Conservation (phyloP, 2,888 invertebrate species). For the Fragum whitleyi region DNA sequence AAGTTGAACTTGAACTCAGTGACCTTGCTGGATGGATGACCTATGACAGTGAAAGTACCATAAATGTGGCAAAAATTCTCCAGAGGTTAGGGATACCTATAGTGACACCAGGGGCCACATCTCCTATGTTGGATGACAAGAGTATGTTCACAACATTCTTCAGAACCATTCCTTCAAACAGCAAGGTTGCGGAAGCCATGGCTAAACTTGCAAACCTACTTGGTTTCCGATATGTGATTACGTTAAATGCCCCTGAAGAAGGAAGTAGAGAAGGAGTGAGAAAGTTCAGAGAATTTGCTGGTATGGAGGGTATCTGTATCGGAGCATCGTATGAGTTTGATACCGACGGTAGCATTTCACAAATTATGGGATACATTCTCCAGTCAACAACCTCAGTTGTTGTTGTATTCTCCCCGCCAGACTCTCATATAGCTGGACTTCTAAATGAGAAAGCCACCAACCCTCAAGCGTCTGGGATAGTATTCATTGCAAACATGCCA, state of each 20-base stretch:
- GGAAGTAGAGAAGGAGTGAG: conserved; percentile 71
- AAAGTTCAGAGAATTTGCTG: conserved; percentile 68
- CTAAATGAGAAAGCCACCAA: conserved; percentile 64
- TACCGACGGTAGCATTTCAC: conserved; percentile 73
- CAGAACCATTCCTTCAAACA: conserved; percentile 79
- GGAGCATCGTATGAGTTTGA: conserved; percentile 78
- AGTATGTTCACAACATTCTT: conserved; percentile 75
- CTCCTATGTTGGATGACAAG: conserved; percentile 74
- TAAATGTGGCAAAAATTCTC: conserved; percentile 71
- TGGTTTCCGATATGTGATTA: conserved; percentile 78
- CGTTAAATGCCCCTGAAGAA: conserved; percentile 76
- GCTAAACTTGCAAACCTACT: conserved; percentile 72
- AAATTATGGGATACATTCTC: conserved; percentile 72
- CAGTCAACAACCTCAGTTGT: conserved; percentile 76
- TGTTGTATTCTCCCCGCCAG: conserved; percentile 77
- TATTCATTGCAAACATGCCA: conserved; percentile 75
- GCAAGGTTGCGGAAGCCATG: conserved; percentile 74
- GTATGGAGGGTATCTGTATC: conserved; percentile 75
- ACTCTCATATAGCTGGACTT: conserved; percentile 70
- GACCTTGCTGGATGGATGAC: conserved; percentile 76
- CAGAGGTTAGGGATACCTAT: conserved; percentile 86
- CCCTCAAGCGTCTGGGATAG: conserved; percentile 47
- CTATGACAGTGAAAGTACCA: conserved; percentile 78
- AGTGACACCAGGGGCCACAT: conserved; percentile 79
- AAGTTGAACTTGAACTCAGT: conserved; percentile 46